phyloP scores from a whole-genome alignment of 2,797 vertebrate genomes.

The Pangasius krempfi region DNA sequence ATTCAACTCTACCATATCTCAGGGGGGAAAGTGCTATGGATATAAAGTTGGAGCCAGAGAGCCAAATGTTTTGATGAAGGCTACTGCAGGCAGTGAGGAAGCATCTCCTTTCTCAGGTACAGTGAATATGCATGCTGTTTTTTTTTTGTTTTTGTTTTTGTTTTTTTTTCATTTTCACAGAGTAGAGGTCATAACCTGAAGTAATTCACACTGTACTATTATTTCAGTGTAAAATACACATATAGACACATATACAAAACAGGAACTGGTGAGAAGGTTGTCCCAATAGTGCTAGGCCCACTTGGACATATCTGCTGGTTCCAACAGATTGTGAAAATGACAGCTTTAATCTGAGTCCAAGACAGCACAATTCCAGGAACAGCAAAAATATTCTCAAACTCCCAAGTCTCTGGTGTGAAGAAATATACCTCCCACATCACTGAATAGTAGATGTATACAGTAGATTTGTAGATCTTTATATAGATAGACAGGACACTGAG shows the following conservation, averaged over 20 bases:
- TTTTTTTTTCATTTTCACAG: not conserved
- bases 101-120: not conserved
- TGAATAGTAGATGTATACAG: not conserved
- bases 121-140: not conserved
- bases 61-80: not conserved
- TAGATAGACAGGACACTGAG: not conserved
- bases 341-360: not conserved
- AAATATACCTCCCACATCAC: not conserved
- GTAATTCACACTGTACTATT: not conserved
- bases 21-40: not conserved
- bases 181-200: not conserved
- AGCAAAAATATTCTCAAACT: not conserved
- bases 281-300: not conserved
- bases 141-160: too few species aligned
- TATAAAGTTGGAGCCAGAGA: not conserved
- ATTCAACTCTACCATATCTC: too few species aligned
- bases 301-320: not conserved
- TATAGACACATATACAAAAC: not conserved
- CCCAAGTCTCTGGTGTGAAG: not conserved
- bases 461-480: not conserved
- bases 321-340: not conserved
- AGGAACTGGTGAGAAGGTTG: not conserved
- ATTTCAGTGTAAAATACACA: not conserved
- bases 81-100: not conserved
- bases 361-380: not conserved